Evolutionary conservation across 2,888 invertebrate genomes (phyloP), one percentile per base, ranked within the genome.

Genomic region (Urechis unicinctus): DNA sequence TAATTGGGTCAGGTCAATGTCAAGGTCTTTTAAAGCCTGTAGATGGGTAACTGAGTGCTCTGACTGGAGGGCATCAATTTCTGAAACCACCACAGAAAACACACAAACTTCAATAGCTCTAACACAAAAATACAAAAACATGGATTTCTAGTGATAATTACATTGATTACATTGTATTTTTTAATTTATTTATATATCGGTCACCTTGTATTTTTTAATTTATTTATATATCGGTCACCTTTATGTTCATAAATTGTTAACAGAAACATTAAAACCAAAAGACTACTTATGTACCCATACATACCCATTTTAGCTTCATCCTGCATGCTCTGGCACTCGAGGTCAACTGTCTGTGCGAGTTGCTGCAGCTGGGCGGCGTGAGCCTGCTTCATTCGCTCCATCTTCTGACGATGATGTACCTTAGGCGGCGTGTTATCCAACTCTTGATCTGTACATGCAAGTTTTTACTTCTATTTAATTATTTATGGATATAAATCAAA

Each of bases 1-100:
- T 53, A 66, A 67, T 24, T 66, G 53, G 4, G 69, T 71, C 30
- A 73, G 56, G 56, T 72, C 68, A 9, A 73, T 61, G 22, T 58
- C 61, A 17, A 71, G 53, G 26, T 61, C 56, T 26, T 63, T 58
- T 48, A 72, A 57, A 5, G 56, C 57, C 46, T 59, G 51, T 52
- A 70, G 56, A 55, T 65, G 65, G 3, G 64, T 62, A 21, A 64
- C 50, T 28, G 62, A 60, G 31, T 64, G 61, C 21, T 57, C 58
- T 44, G 69, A 62, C 25, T 67, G 61, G 5, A 50, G 59, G 5
- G 48, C 50, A 47, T 63, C 57, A 26, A 57, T 44, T 50, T 67
- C 68, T 69, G 59, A 36, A 62, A 58, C 13, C 21, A 21, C 13
- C 21, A 6, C 30, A 6, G 6, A n/a, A n/a, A n/a, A n/a, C n/a